Base-by-base conservation (phyloP, 1,140 invertebrate genomes). In the Drosophila tristis region DNA sequence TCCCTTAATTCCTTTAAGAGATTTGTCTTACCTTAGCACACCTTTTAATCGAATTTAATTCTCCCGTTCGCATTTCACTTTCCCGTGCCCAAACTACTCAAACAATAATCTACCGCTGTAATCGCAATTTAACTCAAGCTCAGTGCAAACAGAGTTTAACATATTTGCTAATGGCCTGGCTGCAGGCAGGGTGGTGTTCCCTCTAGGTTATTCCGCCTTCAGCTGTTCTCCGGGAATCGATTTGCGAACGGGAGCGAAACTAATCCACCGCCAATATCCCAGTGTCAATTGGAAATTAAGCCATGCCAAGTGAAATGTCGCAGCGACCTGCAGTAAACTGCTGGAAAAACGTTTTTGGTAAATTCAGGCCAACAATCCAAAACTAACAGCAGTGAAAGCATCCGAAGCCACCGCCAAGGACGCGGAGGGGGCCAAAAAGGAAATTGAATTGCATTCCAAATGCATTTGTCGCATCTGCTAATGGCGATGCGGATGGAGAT, bases 401-500 rank as follows among this genome's bases (percentile, higher is more conserved):
- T 9, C 29, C 16, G 26, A 42, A 61, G 39, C 48, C 54, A 55
- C 45, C 43, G 44, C n/a, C 66, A 61, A 68, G 74, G 63, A 60
- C 61, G 35, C 15, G 26, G 9, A 42, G 44, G 31, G 55, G 23
- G 51, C 23, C 35, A 48, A 59, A 85, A 67, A 73, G 71, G 71
- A 89, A 82, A 86, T 87, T 78, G 74, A 79, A 89, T 82, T 82
- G 82, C 82, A 87, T 89, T 87, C 66, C 43, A 63, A 87, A 87
- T 76, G 78, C 82, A 87, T 73, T 78, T 82, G 74, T 65, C 56
- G 62, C 53, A 64, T 65, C 51, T 47, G 44, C 73, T 50, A 31
- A 66, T 68, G 62, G 54, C 65, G 42, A 42, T 58, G 53, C 39
- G 9, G 16, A 45, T 58, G n/a, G 31, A 11, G 9, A 20, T 23